Base-by-base conservation (phyloP, 2,797 vertebrate species). In the Xyrichtys novacula region DNA sequence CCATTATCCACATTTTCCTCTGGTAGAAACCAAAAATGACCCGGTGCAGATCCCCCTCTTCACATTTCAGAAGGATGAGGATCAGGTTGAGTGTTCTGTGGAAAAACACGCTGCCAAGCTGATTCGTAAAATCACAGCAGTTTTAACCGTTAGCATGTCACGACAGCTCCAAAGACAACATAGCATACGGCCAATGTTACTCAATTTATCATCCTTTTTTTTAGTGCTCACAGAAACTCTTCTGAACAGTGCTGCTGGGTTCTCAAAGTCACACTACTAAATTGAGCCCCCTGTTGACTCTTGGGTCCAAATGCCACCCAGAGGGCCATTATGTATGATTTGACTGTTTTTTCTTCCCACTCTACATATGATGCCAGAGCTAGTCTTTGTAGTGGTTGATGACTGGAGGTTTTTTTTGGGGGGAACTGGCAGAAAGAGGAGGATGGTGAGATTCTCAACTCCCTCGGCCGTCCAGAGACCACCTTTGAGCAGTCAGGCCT, bases 401-500 rank as follows among this genome's bases (percentile, higher is more conserved):
- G 70, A 76, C 78, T 60, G 62, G 22, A 77, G 40, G 65, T 70
- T 74, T 74, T 83, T 74, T 76, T 34, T 9, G 32, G 32, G 4
- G 28, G 58, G 43, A 83, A 15, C 25, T 93, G 93, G 26, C 94
- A 99, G 98, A 98, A 99, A 94, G 96, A 99, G 65, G 96, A 97
- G 38, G 96, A 97, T 6, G 97, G 90, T 64, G 96, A 96, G 74
- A 98, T 99, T 85, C 93, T 95, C 61, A 98, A 95, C 83, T 95
- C 95, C 39, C 91, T 99, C 52, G 91, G 93, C 60, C 95, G 93
- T 14, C 96, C 97, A 2, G 95, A 98, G 86, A 97, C 96, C 72
- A 96, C 95, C n/a, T 98, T 96, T 61, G 91, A 94, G 83, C 98
- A 99, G 88, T 97, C 96, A 0, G 98, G 98, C 16, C 92, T 99